Conservation (phyloP, 2,113 vertebrate genomes). For the Blennius ocellaris region DNA sequence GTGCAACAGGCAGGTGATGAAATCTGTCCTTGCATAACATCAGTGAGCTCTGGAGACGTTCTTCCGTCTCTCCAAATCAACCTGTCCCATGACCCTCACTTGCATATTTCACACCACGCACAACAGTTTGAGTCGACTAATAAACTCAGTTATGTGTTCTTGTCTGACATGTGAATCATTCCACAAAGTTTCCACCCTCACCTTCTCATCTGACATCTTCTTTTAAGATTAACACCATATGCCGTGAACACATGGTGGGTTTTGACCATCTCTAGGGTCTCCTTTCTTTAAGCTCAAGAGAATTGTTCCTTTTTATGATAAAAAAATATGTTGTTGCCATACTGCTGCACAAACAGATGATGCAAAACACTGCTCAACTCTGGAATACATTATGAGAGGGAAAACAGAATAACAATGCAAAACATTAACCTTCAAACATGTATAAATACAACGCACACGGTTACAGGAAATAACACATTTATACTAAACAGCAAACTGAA, state of each 20-base stretch:
- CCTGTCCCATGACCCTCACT: constrained; percentile 11
- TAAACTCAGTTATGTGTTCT: constrained; percentile 42
- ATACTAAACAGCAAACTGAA: too few species aligned
- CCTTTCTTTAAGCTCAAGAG: not conserved
- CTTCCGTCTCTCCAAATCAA: constrained; percentile 1
- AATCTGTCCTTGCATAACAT: constrained; percentile 12
- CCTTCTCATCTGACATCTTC: constrained; percentile 15
- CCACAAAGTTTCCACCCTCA: not conserved
- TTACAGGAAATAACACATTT: not conserved
- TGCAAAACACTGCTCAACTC: not conserved
- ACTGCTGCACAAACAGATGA: not conserved
- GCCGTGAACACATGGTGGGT: constrained; percentile 13
- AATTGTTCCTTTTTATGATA: constrained; percentile 1
- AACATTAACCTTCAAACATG: not conserved
- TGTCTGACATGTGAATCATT: constrained; percentile 32
- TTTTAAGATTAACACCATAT: constrained; percentile 55
- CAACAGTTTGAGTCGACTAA: constrained; percentile 25
- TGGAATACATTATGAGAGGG: constrained; percentile 3
- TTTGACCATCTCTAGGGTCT: constrained; percentile 7
- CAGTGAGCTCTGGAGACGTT: not conserved
- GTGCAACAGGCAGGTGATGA: not conserved
- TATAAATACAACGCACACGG: not conserved
- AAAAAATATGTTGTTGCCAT: not conserved
- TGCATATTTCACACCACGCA: not conserved
- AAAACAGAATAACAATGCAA: constrained; percentile 1